Evolutionary conservation across 2,888 invertebrate genomes (phyloP).

Genomic region (Cerastis leucographa): DNA sequence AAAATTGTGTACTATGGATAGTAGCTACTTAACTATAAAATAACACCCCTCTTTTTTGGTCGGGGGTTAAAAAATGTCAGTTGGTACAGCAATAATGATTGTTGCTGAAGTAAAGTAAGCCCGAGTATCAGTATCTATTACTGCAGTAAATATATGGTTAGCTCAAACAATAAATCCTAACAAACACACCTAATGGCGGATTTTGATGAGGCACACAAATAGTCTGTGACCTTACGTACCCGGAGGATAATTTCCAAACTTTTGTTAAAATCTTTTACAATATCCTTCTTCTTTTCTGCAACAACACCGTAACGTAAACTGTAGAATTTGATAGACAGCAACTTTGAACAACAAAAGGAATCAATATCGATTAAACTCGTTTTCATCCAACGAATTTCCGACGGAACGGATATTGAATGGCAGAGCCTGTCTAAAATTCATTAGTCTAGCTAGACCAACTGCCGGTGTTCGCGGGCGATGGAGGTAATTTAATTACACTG

Average conservation of each 20-base stretch:
- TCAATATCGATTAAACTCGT: conserved; percentile 27
- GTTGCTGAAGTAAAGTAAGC: no score
- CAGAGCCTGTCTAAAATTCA: conserved; percentile 38
- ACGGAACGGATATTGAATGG: conserved; percentile 8
- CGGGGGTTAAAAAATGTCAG: no score
- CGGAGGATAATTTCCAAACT: not conserved
- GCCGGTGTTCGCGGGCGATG: not conserved
- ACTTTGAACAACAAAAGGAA: conserved; percentile 27
- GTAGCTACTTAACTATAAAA: not conserved
- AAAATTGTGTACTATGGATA: not conserved
- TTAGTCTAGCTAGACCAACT: conserved; percentile 31
- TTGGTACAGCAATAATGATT: no score
- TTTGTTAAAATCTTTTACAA: not conserved
- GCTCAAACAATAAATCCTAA: not conserved
- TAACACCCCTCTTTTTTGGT: no score
- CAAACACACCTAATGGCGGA: not conserved
- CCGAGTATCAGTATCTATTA: not conserved
- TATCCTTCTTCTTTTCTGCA: not conserved
- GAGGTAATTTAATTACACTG: conserved; percentile 41
- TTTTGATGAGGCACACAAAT: not conserved
- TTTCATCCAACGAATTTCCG: not conserved
- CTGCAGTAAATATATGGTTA: not conserved
- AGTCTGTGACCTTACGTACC: not conserved
- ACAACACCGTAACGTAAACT: not conserved
- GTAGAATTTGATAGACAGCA: conserved; percentile 5